Evolutionary conservation across 2,113 vertebrate genomes (phyloP).

Genomic region (Myotis brandtii): DNA sequence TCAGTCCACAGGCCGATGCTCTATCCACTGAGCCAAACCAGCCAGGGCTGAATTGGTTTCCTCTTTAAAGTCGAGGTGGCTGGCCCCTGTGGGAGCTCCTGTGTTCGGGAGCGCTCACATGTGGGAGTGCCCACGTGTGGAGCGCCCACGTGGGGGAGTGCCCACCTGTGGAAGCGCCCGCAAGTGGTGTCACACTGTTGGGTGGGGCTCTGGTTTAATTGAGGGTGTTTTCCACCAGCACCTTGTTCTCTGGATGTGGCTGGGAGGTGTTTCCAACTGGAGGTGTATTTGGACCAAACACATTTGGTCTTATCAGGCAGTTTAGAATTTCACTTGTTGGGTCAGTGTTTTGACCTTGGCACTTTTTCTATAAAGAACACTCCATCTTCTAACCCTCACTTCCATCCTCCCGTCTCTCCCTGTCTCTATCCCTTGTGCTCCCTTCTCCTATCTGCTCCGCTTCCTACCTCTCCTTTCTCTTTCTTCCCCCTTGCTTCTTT

Average conservation of each 20-base stretch:
- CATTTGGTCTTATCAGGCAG: constrained; percentile 53
- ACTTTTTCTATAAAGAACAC: constrained; percentile 54
- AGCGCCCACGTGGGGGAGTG: too few species aligned
- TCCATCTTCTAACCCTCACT: background rate
- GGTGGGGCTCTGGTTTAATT: background rate
- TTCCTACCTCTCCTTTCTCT: background rate
- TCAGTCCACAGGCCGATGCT: too few species aligned
- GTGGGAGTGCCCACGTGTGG: too few species aligned
- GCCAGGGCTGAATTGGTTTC: too few species aligned
- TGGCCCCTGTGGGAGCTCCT: too few species aligned
- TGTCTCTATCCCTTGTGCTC: too few species aligned
- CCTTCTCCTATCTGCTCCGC: background rate
- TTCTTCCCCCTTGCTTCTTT: background rate
- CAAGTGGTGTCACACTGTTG: background rate
- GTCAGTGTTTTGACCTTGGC: constrained; percentile 44
- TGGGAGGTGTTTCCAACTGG: constrained; percentile 5
- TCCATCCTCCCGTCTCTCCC: constrained; percentile 28
- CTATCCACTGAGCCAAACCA: too few species aligned
- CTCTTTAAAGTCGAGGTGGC: background rate
- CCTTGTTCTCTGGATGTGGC: background rate
- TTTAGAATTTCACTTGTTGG: constrained; percentile 55
- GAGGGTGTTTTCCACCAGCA: background rate
- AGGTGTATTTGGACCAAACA: constrained; percentile 11
- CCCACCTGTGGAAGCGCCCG: too few species aligned
- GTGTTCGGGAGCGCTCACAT: background rate